Conservation (phyloP, 2,797 vertebrate genomes). For the Gymnoscopelus braueri region DNA sequence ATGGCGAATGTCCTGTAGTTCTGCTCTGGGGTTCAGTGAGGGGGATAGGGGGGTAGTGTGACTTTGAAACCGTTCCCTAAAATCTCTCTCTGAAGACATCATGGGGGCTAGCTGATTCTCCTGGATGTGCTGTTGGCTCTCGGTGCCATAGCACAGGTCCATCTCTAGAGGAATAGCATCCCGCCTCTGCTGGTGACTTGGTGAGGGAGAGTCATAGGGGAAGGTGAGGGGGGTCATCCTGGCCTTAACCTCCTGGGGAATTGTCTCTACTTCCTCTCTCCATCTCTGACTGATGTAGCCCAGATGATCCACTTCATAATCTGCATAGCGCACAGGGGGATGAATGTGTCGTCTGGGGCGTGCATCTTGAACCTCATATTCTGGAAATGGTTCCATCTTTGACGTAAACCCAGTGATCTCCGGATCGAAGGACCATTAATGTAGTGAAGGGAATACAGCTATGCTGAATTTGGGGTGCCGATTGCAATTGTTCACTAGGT, state of each 20-base stretch:
- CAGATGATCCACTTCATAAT: constrained; percentile 13
- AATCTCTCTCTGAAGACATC: neutral
- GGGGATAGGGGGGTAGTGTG: neutral
- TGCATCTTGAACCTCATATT: constrained; percentile 6
- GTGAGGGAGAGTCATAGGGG: neutral
- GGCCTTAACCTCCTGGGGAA: neutral
- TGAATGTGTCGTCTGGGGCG: neutral
- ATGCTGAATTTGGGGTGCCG: too few relatives aligned
- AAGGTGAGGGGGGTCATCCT: constrained; percentile 14
- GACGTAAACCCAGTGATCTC: too few relatives aligned
- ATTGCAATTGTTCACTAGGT: too few relatives aligned
- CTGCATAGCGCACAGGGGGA: constrained; percentile 8
- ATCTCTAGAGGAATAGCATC: constrained; percentile 2
- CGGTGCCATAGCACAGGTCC: neutral
- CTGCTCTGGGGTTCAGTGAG: neutral
- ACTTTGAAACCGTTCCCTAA: neutral
- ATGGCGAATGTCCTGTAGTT: too few relatives aligned
- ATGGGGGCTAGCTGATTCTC: neutral
- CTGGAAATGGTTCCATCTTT: constrained; percentile 7
- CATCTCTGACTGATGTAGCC: constrained; percentile 4
- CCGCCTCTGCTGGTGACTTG: neutral
- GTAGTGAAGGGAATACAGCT: too few relatives aligned
- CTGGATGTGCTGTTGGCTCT: neutral
- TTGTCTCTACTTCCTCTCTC: constrained; percentile 1
- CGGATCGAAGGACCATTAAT: too few relatives aligned